Evolutionary conservation across 1,140 invertebrate species (phyloP).

Genomic region (Brachionus asplanchnoidis): DNA sequence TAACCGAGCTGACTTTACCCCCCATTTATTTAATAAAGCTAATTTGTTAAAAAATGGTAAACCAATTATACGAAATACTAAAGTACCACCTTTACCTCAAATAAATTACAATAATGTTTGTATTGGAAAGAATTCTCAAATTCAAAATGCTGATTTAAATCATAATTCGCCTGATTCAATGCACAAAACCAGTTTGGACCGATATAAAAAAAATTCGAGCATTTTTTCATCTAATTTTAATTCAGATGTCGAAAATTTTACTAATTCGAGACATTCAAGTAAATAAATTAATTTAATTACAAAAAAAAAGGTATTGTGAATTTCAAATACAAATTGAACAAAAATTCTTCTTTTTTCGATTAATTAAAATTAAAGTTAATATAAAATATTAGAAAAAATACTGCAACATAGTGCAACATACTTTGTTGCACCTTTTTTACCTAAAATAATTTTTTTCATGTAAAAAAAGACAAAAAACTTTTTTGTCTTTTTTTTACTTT

Average conservation of each 20-base stretch:
- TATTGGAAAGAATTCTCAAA: background rate
- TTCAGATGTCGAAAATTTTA: background rate
- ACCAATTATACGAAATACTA: background rate
- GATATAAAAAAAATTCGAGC: background rate
- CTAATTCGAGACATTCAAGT: background rate
- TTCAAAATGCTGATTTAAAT: background rate
- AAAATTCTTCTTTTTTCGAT: no score
- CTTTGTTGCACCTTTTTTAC: no score
- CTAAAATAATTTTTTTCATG: no score
- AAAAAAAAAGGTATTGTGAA: no score
- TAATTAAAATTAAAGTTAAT: no score
- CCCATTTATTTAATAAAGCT: background rate
- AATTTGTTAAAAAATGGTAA: background rate
- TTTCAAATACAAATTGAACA: no score
- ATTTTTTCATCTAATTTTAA: background rate
- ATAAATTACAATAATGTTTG: slow-evolving; percentile 1
- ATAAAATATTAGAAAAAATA: no score
- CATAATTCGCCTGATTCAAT: background rate
- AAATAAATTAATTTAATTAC: background rate
- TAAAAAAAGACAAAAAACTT: no score
- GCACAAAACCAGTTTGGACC: background rate
- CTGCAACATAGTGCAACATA: no score
- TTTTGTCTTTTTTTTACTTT: no score
- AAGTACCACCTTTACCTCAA: background rate
- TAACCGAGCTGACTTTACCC: background rate